phyloP scores from a whole-genome alignment of 2,113 vertebrate genomes.

The Xerus inauris region DNA sequence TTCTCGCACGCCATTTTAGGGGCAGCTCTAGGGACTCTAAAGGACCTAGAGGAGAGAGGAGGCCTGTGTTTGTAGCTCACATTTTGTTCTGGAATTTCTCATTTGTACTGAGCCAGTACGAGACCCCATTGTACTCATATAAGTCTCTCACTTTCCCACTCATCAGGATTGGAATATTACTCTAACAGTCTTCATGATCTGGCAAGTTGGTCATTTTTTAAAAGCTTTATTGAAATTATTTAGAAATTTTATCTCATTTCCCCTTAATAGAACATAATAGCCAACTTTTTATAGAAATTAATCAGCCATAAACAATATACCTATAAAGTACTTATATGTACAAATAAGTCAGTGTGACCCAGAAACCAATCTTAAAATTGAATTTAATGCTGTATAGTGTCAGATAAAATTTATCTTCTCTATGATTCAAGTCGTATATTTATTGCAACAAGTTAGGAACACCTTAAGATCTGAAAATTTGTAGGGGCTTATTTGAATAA shows the following conservation, averaged over 20 bases:
- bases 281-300: slow-evolving; percentile 59
- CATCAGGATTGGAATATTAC: background rate
- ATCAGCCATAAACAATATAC: slow-evolving; percentile 32
- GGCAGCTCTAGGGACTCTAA: background rate
- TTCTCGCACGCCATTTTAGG: background rate
- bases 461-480: slow-evolving; percentile 44
- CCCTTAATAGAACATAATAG: slow-evolving; percentile 32
- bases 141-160: background rate
- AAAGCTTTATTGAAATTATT: slow-evolving; percentile 28
- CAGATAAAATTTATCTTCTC: slow-evolving; percentile 47
- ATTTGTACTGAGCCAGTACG: background rate
- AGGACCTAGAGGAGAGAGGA: background rate
- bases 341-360: background rate
- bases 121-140: background rate
- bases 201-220: slow-evolving; percentile 39
- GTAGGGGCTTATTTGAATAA: background rate
- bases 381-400: slow-evolving; percentile 50
- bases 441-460: slow-evolving; percentile 24
- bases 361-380: slow-evolving; percentile 44
- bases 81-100: background rate
- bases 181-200: background rate
- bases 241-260: slow-evolving; percentile 53
- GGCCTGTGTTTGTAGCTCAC: background rate
- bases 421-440: slow-evolving; percentile 53
- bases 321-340: slow-evolving; percentile 37